phyloP scores from a whole-genome alignment of 2,113 vertebrate genomes.

The Pollimyrus isidori region DNA sequence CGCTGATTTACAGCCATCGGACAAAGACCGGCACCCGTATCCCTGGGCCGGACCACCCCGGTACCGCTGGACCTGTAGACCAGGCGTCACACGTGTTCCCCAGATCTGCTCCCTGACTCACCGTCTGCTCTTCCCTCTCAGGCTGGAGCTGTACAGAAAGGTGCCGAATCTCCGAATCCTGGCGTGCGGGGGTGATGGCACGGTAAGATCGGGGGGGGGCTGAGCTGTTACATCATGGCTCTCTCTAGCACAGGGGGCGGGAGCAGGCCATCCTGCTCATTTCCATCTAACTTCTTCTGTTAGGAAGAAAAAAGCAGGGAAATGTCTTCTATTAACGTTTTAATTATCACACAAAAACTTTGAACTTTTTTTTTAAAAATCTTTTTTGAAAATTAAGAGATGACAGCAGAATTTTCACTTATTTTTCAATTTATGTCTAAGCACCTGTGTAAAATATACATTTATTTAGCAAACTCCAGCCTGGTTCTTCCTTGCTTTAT shows the following conservation, averaged over 20 bases:
- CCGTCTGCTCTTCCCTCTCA: constrained; percentile 35
- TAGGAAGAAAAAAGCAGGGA: neutral
- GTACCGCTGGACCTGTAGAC: neutral
- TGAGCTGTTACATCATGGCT: neutral
- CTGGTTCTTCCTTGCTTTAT: neutral
- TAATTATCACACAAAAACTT: neutral
- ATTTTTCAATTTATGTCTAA: neutral
- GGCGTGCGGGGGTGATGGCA: constrained; percentile 90
- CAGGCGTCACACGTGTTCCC: neutral
- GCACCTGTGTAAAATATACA: neutral
- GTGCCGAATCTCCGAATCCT: constrained; percentile 94
- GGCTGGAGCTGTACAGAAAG: constrained; percentile 94
- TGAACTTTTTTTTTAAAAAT: neutral
- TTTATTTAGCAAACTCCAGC: neutral
- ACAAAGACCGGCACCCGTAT: neutral
- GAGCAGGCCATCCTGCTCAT: neutral
- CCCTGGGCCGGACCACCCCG: neutral
- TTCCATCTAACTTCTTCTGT: neutral
- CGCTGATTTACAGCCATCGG: neutral
- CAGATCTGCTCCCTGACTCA: neutral
- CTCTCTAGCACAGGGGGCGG: neutral
- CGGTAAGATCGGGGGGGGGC: constrained; percentile 58
- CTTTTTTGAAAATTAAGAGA: neutral
- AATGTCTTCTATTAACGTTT: neutral
- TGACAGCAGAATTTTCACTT: neutral